These are phyloP conservation scores for Incurvaria masculella DNA, from an alignment of 2,888 invertebrate species.

Conservation along the genomic window DNA sequence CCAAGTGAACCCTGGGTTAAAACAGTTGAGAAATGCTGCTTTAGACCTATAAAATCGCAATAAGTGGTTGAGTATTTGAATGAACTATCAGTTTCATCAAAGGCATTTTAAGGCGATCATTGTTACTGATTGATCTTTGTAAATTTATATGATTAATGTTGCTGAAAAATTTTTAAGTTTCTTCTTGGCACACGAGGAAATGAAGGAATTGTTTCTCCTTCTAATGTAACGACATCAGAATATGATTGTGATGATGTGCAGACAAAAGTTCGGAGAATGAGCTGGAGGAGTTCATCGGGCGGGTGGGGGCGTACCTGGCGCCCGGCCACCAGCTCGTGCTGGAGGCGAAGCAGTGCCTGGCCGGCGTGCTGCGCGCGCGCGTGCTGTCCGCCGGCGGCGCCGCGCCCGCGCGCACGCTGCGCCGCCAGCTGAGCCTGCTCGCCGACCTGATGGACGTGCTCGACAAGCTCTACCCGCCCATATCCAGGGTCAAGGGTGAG, in stretches of 20 bases:
- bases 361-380: conserved; percentile 53
- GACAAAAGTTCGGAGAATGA: conserved; percentile 46
- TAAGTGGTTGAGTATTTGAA: too few relatives aligned
- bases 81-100: too few relatives aligned
- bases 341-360: conserved; percentile 67
- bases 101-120: too few relatives aligned
- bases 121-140: too few relatives aligned
- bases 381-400: conserved; percentile 49
- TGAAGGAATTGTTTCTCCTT: not conserved
- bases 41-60: too few relatives aligned
- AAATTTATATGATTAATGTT: too few relatives aligned
- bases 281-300: conserved; percentile 49
- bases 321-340: conserved; percentile 66
- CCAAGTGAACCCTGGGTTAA: too few relatives aligned
- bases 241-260: conserved; percentile 20
- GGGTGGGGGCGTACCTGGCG: conserved; percentile 57
- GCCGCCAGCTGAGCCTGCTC: conserved; percentile 64
- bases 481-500: conserved; percentile 66
- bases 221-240: not conserved
- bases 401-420: conserved; percentile 53
- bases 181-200: too few relatives aligned
- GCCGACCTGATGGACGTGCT: conserved; percentile 62
- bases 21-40: too few relatives aligned
- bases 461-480: conserved; percentile 66
- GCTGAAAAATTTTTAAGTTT: too few relatives aligned